Percentiles rank a stretch among this genome's conserved stretches.
Evolutionary conservation across 2,113 vertebrate species (phyloP).

Genomic region (Lota lota): DNA sequence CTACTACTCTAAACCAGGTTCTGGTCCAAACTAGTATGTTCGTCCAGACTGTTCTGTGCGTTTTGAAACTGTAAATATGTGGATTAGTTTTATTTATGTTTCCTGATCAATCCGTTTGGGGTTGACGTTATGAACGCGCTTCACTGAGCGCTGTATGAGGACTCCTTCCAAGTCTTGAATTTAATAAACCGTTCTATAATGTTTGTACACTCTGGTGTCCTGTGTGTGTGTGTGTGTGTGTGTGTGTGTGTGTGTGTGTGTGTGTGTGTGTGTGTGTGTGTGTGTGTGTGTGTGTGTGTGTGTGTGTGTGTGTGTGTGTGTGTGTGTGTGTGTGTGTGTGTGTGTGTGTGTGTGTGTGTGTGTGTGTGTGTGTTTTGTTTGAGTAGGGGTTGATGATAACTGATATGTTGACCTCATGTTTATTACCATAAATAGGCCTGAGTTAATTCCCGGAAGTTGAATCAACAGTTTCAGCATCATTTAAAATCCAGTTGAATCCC

Average conservation of each 20-base stretch:
- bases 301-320: conserved; percentile 31
- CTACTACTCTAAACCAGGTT: no score
- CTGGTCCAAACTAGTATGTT: no score
- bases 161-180: conserved; percentile 99
- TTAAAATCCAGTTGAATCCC: no score
- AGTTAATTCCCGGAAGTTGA: no score
- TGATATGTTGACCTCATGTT: no score
- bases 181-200: conserved; percentile 92
- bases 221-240: conserved; percentile 31
- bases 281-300: conserved; percentile 32
- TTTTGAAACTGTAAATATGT: conserved; percentile 76
- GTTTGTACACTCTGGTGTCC: conserved; percentile 62
- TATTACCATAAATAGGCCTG: no score
- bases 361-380: neutral
- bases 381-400: neutral
- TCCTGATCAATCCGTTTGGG: conserved; percentile 91
- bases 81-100: conserved; percentile 93
- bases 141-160: conserved; percentile 81
- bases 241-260: conserved; percentile 23
- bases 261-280: conserved; percentile 30
- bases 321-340: no score
- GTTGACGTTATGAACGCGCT: conserved; percentile 89
- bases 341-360: conserved; percentile 20
- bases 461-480: no score
- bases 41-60: no score